phyloP scores from a whole-genome alignment of 2,797 vertebrate genomes.

The Notoglanidium macrostoma region DNA sequence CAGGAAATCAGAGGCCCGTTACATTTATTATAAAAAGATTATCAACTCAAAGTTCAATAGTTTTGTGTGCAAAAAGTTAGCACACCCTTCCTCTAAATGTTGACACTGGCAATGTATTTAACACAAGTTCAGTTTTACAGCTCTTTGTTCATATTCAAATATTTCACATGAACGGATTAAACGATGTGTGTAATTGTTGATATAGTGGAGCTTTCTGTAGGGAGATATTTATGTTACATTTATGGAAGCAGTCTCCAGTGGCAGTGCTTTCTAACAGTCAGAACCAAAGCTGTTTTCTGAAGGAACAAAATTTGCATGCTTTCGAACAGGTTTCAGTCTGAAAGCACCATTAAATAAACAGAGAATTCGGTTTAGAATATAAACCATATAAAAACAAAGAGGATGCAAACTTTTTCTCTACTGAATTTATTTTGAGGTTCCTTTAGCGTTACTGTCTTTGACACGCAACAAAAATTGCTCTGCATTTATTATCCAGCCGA shows the following conservation, averaged over 20 bases:
- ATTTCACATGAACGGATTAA: background rate
- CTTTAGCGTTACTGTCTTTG: background rate
- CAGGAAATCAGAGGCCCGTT: too few species aligned
- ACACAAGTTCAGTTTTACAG: background rate
- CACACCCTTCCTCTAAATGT: background rate
- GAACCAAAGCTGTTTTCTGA: background rate
- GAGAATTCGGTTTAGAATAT: background rate
- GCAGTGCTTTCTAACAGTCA: background rate
- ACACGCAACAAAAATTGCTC: background rate
- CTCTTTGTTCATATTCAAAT: background rate
- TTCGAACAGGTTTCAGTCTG: background rate
- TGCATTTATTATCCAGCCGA: slow-evolving; percentile 21
- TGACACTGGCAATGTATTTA: background rate
- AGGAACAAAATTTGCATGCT: background rate
- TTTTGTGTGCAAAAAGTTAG: background rate
- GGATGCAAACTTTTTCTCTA: background rate
- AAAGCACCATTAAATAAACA: background rate
- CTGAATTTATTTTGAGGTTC: background rate
- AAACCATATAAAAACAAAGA: too few species aligned
- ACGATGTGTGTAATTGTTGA: too few species aligned
- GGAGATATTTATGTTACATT: background rate
- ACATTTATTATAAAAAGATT: background rate
- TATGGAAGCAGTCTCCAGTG: background rate
- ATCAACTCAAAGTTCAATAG: background rate
- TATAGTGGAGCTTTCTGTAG: background rate